Base-by-base conservation (phyloP, 2,888 invertebrate species). In the Pelosia muscerda region DNA sequence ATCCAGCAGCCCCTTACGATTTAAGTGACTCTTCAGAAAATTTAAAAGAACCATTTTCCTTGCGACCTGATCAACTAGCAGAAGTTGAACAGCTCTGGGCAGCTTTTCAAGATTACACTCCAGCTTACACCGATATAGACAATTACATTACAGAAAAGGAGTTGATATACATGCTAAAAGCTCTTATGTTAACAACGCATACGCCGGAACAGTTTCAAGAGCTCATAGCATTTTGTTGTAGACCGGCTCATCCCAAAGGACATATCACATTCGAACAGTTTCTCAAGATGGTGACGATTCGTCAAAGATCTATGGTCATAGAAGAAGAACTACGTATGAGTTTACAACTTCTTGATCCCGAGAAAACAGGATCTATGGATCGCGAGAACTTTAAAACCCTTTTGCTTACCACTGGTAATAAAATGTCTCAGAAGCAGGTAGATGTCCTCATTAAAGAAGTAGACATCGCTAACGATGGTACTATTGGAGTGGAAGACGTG, bases 81-180 rank as follows among this genome's bases (percentile, higher is more conserved):
- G 94, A 95, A 88, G 86, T 93, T 8, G 92, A 93, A 81, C 86
- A 90, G 72, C 83, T 95, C 57, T 95, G 94, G 94, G 91, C 88
- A 23, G 0, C 85, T 9, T 95, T 84, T 83, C 94, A 93, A 83
- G 84, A 93, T 77, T 90, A 92, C 66, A 94, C 91, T 25, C 94
- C 94, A 28, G 92, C 90, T 0, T 95, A 95, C 71, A 85, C 90
- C 38, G 91, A 94, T 68, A 78, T 95, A 66, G 84, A 91, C 66
- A 87, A 86, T 19, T 93, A 85, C 68, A 88, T 94, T 42, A 95
- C 94, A 10, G 89, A 88, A 81, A 92, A 90, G 76, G 94, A 94
- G 81, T 81, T 94, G 65, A 31, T 89, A 49, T 95, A 93, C 67
- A 92, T 94, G 93, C 78, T 94, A 49, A 92, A 94, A 81, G 72